Conservation (phyloP, 2,113 vertebrate species). For the Columba janthina region DNA sequence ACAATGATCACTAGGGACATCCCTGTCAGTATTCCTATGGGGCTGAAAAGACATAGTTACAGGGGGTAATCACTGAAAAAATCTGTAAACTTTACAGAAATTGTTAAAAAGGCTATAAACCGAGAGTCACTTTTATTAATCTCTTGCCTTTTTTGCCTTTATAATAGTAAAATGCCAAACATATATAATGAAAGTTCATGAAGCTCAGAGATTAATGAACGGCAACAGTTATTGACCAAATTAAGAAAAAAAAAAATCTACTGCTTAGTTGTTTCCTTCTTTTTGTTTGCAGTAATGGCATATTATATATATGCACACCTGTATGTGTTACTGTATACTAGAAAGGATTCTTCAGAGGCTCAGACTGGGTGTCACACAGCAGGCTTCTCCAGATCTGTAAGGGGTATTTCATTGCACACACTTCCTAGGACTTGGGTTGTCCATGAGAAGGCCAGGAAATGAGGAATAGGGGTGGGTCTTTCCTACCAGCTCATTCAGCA, state of each 20-base stretch:
- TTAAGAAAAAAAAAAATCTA: neutral
- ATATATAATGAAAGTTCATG: neutral
- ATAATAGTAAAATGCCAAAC: neutral
- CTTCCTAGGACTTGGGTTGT: neutral
- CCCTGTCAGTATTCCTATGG: neutral
- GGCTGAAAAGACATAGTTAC: neutral
- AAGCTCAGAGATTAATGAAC: neutral
- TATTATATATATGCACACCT: accelerated
- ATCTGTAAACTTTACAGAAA: neutral
- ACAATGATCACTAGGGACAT: neutral
- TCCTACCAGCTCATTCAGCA: slow-evolving; percentile 42
- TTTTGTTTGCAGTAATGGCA: neutral
- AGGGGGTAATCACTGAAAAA: neutral
- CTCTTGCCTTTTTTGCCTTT: neutral
- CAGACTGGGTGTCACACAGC: neutral
- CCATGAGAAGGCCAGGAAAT: slow-evolving; percentile 17
- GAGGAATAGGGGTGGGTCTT: slow-evolving; percentile 17
- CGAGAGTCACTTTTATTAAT: neutral
- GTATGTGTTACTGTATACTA: neutral
- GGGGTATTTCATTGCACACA: accelerated
- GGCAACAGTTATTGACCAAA: neutral
- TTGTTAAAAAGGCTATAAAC: neutral
- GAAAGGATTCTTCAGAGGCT: neutral
- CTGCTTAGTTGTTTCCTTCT: neutral
- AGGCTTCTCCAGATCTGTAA: neutral